Evolutionary conservation across 2,888 invertebrate species (phyloP), one percentile per base, ranked within the genome.

Genomic region (Seladonia tumulorum): DNA sequence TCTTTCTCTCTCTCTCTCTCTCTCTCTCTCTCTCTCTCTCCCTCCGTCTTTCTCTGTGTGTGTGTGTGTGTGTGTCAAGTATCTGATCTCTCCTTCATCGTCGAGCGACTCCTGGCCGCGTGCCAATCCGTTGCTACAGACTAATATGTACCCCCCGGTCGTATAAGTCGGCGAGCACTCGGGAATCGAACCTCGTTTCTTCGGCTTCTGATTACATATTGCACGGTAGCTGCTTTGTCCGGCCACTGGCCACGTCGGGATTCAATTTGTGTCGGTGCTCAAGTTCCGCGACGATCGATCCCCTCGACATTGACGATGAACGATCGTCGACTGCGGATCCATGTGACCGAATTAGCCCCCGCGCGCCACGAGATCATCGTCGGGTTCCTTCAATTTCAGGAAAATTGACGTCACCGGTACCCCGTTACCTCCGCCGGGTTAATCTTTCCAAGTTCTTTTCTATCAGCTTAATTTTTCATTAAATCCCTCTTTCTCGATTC

Each of bases 51-150:
- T 42, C 42, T 8, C n/a, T n/a, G n/a, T n/a, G n/a, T 39, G 42
- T 42, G 45, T 45, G 2, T 53, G 7, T 22, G 22, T 22, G 53
- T 77, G 76, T 82, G 79, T 82, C 82, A 82, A 82, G 82, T 79
- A 71, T 82, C 79, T 75, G 79, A 82, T 82, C 82, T 82, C 78
- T 71, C 57, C 68, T 79, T 79, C 78, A 75, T 70, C 75, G 79
- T 75, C 57, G 79, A 79, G 79, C 45, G 78, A 73, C 73, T 45
- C 53, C 25, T 79, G 82, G 70, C 73, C 78, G 57, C 57, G 73
- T 39, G 72, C 75, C 78, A 79, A 57, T 75, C 74, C 66, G 66
- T 66, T 5, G 71, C 72, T 42, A 73, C 77, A 29, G 75, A 77
- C 82, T 82, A 82, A 82, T 82, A 82, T 79, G 82, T 82, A 79